These are phyloP conservation scores for Mylabris phalerata DNA, from an alignment of 1,140 invertebrate genomes.

Conservation along the genomic window DNA sequence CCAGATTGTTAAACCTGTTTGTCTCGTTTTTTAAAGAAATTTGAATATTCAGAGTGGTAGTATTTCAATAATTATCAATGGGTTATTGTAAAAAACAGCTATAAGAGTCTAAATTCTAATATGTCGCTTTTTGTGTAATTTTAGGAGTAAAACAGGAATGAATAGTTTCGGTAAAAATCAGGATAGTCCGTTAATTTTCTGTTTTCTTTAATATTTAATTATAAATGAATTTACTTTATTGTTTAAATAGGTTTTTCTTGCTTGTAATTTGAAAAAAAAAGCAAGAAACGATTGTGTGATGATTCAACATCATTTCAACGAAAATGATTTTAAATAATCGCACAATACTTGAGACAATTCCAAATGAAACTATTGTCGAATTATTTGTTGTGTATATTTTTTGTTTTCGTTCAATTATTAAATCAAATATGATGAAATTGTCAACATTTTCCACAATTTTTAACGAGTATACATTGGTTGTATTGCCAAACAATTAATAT, in stretches of 20 bases:
- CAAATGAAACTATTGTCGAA: not conserved
- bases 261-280: not conserved
- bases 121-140: no score
- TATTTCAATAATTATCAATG: no score
- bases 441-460: constrained; percentile 6
- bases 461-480: constrained; percentile 22
- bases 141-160: no score
- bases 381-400: not conserved
- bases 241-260: constrained; percentile 13
- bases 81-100: no score
- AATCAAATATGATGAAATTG: constrained; percentile 4
- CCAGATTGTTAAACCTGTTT: no score
- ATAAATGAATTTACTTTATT: constrained; percentile 12
- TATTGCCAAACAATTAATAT: constrained; percentile 22
- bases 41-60: not conserved
- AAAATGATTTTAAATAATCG: constrained; percentile 1
- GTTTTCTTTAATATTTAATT: not conserved
- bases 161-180: no score
- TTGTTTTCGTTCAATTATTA: no score
- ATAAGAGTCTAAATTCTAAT: no score
- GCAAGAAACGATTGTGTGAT: constrained; percentile 3
- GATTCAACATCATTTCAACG: not conserved
- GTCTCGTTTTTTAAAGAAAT: no score
- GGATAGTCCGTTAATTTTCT: not conserved
- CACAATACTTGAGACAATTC: not conserved